Percentiles rank a stretch among this genome's conserved stretches.
Conservation (phyloP, 2,888 invertebrate species). For the Latrodectus hesperus region DNA sequence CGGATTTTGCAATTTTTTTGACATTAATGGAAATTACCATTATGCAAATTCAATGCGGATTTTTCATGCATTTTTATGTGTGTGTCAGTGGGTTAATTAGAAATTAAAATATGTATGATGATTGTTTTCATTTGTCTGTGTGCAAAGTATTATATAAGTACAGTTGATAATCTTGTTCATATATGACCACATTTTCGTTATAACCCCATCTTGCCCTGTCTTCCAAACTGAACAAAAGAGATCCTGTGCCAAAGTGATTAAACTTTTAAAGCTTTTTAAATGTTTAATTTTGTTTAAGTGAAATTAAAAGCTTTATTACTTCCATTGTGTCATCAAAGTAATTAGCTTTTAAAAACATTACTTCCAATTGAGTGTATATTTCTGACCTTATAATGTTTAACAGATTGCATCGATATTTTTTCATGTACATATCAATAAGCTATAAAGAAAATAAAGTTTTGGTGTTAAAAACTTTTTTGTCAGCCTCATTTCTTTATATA, state of each 20-base stretch:
- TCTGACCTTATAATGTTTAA: slow-evolving; percentile 63
- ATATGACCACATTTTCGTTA: neutral
- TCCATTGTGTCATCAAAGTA: slow-evolving; percentile 52
- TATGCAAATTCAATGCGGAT: too few relatives aligned
- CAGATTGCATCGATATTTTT: slow-evolving; percentile 65
- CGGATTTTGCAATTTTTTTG: too few relatives aligned
- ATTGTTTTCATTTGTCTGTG: too few relatives aligned
- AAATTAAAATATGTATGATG: too few relatives aligned
- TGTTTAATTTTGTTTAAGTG: slow-evolving; percentile 11
- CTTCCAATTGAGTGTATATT: slow-evolving; percentile 39
- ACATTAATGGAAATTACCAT: too few relatives aligned
- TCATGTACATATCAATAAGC: slow-evolving; percentile 69
- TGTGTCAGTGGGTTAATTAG: too few relatives aligned
- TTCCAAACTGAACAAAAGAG: slow-evolving; percentile 62
- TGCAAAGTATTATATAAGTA: too few relatives aligned
- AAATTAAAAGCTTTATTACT: neutral
- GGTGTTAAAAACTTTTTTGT: slow-evolving; percentile 34
- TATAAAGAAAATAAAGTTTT: slow-evolving; percentile 63
- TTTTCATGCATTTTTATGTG: too few relatives aligned
- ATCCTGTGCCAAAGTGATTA: slow-evolving; percentile 48
- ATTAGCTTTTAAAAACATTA: slow-evolving; percentile 16
- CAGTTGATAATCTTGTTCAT: too few relatives aligned
- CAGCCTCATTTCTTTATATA: too few relatives aligned
- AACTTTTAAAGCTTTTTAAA: neutral
- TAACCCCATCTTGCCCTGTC: slow-evolving; percentile 41